Evolutionary conservation across 2,888 invertebrate species (phyloP), one percentile per base, ranked within the genome.

Genomic region (Timema podura): DNA sequence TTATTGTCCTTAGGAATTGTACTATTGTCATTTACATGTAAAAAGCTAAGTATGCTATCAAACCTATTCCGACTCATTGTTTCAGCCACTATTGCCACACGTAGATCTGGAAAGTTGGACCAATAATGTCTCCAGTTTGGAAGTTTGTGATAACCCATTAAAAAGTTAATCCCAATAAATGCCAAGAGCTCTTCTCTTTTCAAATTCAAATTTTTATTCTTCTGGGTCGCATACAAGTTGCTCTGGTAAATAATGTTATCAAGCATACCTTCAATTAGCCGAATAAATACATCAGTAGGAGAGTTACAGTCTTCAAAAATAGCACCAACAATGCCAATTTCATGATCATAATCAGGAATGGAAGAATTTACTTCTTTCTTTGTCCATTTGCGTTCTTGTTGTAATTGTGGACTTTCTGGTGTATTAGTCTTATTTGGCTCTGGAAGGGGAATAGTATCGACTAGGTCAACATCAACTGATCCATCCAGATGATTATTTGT

Each of bases 11-110:
- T 8, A 16, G 66, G 47, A 45, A 68, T 67, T 47, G 15, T 30
- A 44, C 13, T 13, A 57, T 73, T 70, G 65, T 73, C 71, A 68
- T 71, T 73, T 13, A 70, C 68, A 64, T 70, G 65, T 59, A 70
- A 65, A 49, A 70, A 44, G 11, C 15, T 48, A 45, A 71, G 65
- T 30, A 71, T 73, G 11, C 46, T 48, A 11, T 66, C 68, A 71
- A 71, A 72, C 48, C 65, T 69, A 66, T 61, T 57, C n/a, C 69
- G 45, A 30, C 70, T 61, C 72, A 72, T 70, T 65, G 51, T 67
- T 44, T 61, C 48, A n/a, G 51, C 57, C 46, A 67, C 65, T 13
- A 72, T 46, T 0, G 46, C 7, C 15, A 68, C 48, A n/a, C 59
- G 67, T 48, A 69, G 65, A n/a, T 69, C 72, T 45, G 61, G 57